These are phyloP conservation scores for Acanthisitta chloris DNA, from an alignment of 2,113 vertebrate species.

Conservation along the genomic window DNA sequence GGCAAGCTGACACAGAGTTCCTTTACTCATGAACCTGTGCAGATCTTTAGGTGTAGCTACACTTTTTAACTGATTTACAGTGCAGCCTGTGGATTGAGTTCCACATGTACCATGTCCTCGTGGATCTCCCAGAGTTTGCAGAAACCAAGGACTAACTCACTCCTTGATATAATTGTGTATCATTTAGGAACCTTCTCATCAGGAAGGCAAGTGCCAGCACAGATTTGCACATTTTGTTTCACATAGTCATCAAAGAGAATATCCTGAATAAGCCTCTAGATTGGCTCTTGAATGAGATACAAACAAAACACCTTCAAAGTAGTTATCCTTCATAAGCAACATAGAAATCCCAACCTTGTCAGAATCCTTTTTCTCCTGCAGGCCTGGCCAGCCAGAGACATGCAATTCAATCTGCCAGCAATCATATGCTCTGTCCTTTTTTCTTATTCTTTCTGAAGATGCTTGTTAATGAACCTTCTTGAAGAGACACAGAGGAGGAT, in stretches of 20 bases:
- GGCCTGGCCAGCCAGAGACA: neutral
- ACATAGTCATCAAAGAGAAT: neutral
- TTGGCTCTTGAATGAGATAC: neutral
- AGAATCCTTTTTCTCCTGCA: neutral
- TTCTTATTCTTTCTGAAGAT: slow-evolving; percentile 55
- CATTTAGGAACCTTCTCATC: neutral
- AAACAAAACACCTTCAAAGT: neutral
- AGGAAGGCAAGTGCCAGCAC: neutral
- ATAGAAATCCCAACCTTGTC: neutral
- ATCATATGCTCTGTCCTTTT: neutral
- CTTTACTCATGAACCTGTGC: neutral
- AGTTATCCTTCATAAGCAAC: neutral
- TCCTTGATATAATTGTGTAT: neutral
- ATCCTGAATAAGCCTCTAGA: neutral
- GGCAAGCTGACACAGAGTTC: neutral
- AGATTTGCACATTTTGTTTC: neutral
- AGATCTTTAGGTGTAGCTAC: neutral
- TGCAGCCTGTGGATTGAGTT: neutral
- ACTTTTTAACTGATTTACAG: neutral
- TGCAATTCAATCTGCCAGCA: neutral
- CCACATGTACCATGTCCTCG: neutral
- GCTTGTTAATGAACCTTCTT: slow-evolving; percentile 18
- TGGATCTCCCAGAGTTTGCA: neutral
- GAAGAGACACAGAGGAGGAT: neutral
- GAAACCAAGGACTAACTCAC: neutral